These are phyloP conservation scores for Mythimna ferrago DNA, from an alignment of 2,888 invertebrate species.

Conservation along the genomic window DNA sequence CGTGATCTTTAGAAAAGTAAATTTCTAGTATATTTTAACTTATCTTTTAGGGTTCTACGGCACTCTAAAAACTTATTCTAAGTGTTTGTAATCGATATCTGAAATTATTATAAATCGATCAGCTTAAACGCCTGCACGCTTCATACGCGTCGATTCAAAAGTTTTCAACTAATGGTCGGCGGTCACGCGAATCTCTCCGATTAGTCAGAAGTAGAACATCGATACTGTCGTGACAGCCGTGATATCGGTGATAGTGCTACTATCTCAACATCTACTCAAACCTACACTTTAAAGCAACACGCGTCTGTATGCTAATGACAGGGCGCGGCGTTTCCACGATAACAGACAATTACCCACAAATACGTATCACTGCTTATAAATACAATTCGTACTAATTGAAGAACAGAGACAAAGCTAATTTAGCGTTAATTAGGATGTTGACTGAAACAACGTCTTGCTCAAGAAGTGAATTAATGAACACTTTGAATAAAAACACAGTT, in stretches of 20 bases:
- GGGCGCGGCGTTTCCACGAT: not conserved
- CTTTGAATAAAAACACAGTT: slow-evolving; percentile 36
- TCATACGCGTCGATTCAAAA: not conserved
- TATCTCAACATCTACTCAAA: not conserved
- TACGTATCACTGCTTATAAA: slow-evolving; percentile 35
- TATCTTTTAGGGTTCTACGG: not conserved
- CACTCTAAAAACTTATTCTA: no score
- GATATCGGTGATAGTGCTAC: slow-evolving; percentile 6
- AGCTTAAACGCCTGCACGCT: not conserved
- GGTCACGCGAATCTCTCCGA: slow-evolving; percentile 4
- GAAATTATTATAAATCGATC: slow-evolving; percentile 7
- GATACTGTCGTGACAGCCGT: not conserved
- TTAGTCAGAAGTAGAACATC: slow-evolving; percentile 9
- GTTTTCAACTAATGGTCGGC: not conserved
- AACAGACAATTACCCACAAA: slow-evolving; percentile 1
- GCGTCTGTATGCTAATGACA: slow-evolving; percentile 12
- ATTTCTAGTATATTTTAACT: no score
- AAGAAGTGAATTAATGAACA: slow-evolving; percentile 25
- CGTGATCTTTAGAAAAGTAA: no score
- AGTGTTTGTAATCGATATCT: not conserved
- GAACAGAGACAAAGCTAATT: slow-evolving; percentile 33
- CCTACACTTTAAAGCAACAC: not conserved
- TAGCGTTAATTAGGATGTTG: slow-evolving; percentile 35
- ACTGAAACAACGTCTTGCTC: slow-evolving; percentile 21
- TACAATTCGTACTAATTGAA: slow-evolving; percentile 32